These are phyloP conservation scores for Chiroxiphia lanceolata DNA, from an alignment of 2,797 vertebrate genomes.

Conservation along the genomic window DNA sequence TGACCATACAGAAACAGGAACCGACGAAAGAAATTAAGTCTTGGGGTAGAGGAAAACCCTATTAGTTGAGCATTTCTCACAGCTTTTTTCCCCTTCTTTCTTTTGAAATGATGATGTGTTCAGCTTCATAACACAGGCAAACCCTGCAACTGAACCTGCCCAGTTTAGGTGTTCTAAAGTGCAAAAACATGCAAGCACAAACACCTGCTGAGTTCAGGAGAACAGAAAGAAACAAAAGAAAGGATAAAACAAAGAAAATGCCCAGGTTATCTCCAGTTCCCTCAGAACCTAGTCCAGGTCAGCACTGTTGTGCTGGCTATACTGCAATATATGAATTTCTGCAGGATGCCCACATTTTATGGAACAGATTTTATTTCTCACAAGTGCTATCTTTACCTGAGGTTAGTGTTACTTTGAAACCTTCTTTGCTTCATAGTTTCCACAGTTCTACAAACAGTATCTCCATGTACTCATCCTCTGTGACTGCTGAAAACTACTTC, in stretches of 20 bases:
- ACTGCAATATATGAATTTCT: neutral
- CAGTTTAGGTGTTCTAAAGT: neutral
- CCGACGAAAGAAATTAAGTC: neutral
- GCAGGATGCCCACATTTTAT: neutral
- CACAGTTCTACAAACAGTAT: neutral
- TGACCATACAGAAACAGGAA: slow-evolving; percentile 32
- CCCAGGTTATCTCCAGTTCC: neutral
- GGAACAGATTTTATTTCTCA: neutral
- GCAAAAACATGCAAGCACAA: neutral
- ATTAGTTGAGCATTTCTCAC: neutral
- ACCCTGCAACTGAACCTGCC: neutral
- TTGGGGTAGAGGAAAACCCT: neutral
- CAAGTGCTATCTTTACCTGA: neutral
- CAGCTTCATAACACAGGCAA: neutral
- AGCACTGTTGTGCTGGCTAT: neutral
- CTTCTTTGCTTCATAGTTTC: neutral
- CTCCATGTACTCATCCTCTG: neutral
- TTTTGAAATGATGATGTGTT: neutral
- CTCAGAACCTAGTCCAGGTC: neutral
- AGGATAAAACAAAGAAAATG: neutral
- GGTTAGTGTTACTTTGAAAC: neutral
- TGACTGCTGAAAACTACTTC: neutral
- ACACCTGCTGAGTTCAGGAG: neutral
- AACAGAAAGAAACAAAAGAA: neutral
- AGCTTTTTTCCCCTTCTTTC: neutral